These are phyloP conservation scores for Hyperopisus bebe DNA, from an alignment of 2,113 vertebrate genomes.

Conservation along the genomic window DNA sequence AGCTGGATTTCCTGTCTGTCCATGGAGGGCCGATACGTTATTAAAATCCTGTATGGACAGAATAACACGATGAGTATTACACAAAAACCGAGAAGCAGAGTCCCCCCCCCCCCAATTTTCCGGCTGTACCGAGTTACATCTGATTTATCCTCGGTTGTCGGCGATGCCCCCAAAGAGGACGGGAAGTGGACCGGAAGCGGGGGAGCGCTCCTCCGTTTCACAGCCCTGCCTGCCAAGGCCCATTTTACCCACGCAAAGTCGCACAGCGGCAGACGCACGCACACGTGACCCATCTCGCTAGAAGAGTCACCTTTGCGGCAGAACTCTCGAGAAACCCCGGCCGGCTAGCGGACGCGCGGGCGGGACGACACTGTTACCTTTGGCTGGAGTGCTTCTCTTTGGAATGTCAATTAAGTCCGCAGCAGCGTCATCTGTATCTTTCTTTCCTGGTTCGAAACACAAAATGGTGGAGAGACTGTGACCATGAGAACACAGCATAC, in stretches of 20 bases:
- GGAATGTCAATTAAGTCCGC: slow-evolving; percentile 82
- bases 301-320: not conserved
- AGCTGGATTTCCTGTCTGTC: slow-evolving; percentile 8
- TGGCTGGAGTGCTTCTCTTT: slow-evolving; percentile 80
- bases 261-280: not conserved
- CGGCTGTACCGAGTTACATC: not conserved
- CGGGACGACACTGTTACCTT: slow-evolving; percentile 59
- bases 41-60: not conserved
- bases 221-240: not conserved
- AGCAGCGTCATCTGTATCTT: slow-evolving; percentile 66
- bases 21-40: not conserved
- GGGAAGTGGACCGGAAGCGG: not conserved
- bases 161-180: not conserved
- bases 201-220: not conserved
- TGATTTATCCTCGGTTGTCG: not conserved
- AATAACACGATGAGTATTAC: not conserved
- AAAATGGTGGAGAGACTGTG: not conserved
- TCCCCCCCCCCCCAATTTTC: too few species aligned
- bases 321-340: not conserved
- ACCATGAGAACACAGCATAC: not conserved
- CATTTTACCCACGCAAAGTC: not conserved
- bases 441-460: slow-evolving; percentile 65
- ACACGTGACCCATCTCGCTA: not conserved
- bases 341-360: not conserved
- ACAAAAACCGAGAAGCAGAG: not conserved